phyloP scores from a whole-genome alignment of 2,113 vertebrate genomes.

The Catharus minimus region DNA sequence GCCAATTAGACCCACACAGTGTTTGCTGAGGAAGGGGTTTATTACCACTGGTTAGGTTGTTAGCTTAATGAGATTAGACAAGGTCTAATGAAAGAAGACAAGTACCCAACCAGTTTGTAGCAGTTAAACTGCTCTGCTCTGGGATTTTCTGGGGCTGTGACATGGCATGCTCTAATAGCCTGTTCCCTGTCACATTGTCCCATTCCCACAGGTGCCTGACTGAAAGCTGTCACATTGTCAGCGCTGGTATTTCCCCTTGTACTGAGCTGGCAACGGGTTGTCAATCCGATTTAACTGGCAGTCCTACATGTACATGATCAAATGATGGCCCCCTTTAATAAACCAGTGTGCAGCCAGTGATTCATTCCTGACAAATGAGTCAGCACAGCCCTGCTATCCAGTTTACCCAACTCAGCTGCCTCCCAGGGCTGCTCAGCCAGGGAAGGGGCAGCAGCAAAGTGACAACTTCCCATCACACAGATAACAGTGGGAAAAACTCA shows the following conservation, averaged over 20 bases:
- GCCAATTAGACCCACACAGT: slow-evolving; percentile 2
- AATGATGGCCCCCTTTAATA: background rate
- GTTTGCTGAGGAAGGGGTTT: slow-evolving; percentile 20
- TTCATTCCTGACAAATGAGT: background rate
- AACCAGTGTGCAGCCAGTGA: background rate
- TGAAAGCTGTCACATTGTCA: slow-evolving; percentile 39
- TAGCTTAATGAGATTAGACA: slow-evolving; percentile 39
- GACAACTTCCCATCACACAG: background rate
- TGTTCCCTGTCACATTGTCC: background rate
- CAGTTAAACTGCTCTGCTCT: background rate
- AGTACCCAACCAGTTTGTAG: background rate
- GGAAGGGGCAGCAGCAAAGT: background rate
- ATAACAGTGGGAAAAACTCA: background rate
- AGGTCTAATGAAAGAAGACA: background rate
- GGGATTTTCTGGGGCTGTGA: background rate
- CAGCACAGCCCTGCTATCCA: background rate
- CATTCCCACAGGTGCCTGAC: background rate
- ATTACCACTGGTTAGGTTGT: slow-evolving; percentile 22
- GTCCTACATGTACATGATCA: background rate
- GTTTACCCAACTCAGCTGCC: background rate
- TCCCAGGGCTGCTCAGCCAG: background rate
- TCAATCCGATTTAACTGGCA: background rate
- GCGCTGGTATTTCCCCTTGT: background rate
- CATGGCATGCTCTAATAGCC: background rate
- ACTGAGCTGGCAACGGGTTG: background rate